A percentile compares a stretch with the other conserved stretches of the same genome.
Evolutionary conservation across 23 tunicate species (phyloP).

Genomic region (Trididemnum miniatum): DNA sequence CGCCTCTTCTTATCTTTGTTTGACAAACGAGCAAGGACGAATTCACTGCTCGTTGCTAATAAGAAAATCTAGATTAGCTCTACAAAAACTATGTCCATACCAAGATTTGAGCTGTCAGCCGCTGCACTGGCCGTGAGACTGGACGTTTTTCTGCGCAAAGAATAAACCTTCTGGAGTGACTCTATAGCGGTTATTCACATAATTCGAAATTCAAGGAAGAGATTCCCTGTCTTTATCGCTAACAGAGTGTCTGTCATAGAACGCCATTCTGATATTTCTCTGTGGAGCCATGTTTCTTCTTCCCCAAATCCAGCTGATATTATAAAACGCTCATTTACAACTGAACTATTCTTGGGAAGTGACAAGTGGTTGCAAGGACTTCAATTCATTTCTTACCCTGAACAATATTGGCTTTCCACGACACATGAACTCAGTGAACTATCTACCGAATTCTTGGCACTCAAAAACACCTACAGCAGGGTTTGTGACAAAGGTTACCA

Average conservation of each 20-base stretch:
- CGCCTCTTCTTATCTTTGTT: slow-evolving; percentile 14
- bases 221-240: slow-evolving; percentile 39
- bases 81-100: slow-evolving; percentile 22
- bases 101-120: slow-evolving; percentile 39
- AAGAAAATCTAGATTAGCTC: slow-evolving; percentile 48
- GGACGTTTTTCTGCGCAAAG: slow-evolving; percentile 14
- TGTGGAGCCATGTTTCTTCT: background rate
- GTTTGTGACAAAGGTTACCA: no score
- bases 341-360: background rate
- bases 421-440: no score
- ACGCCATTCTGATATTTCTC: background rate
- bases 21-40: background rate
- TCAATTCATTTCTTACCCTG: background rate
- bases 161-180: slow-evolving; percentile 46
- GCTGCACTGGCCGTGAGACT: slow-evolving; percentile 26
- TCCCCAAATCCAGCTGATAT: background rate
- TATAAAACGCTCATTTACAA: background rate
- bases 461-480: no score
- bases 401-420: no score
- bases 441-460: no score
- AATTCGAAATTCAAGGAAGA: slow-evolving; percentile 6
- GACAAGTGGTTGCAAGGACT: background rate
- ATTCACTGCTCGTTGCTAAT: slow-evolving; percentile 23
- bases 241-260: slow-evolving; percentile 25
- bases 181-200: slow-evolving; percentile 32